Evolutionary conservation across 2,113 vertebrate species (phyloP), one percentile per base, ranked within the genome.

Genomic region (Macrotis lagotis): DNA sequence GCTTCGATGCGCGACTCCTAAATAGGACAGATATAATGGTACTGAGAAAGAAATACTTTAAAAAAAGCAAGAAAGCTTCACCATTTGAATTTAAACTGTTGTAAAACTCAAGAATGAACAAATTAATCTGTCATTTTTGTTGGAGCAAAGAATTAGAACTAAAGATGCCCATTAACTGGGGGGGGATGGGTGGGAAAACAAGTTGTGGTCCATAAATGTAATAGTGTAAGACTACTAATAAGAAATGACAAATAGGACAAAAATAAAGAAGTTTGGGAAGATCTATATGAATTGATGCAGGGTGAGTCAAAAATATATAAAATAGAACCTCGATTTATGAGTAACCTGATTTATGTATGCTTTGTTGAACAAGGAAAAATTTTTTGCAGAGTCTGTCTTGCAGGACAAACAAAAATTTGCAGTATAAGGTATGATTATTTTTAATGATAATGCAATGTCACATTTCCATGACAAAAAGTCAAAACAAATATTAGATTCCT

Each of bases 1-100:
- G 98, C 99, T 99, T 94, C 99, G 99, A 97, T 99, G 99, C 59
- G 99, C 99, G 96, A 99, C 99, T 97, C 99, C 99, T 99, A 97
- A n/a, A 93, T 95, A 93, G 95, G 95, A 97, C 95, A 98, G 53
- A 97, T 91, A 96, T 0, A 91, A 94, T 47, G 95, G 48, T 47
- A 89, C 95, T 90, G 95, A 55, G 92, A 92, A 90, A 25, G 37
- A 0, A 3, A 50, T 0, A 4, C 12, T 2, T n/a, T n/a, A n/a
- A 31, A 74, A n/a, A 52, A 16, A 37, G 8, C 49, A 47, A 3
- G 52, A 6, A 28, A 91, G 48, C 25, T 0, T 24, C n/a, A 48
- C 44, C 2, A 3, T 2, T 16, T 1, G n/a, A 48, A 37, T 7
- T 47, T 8, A 37, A 0, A 25, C 9, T 31, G 55, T 8, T n/a